Percentiles rank a stretch among this genome's conserved stretches.
These are phyloP conservation scores for Eumerus sabulonum DNA, from an alignment of 2,888 invertebrate genomes.

Conservation along the genomic window DNA sequence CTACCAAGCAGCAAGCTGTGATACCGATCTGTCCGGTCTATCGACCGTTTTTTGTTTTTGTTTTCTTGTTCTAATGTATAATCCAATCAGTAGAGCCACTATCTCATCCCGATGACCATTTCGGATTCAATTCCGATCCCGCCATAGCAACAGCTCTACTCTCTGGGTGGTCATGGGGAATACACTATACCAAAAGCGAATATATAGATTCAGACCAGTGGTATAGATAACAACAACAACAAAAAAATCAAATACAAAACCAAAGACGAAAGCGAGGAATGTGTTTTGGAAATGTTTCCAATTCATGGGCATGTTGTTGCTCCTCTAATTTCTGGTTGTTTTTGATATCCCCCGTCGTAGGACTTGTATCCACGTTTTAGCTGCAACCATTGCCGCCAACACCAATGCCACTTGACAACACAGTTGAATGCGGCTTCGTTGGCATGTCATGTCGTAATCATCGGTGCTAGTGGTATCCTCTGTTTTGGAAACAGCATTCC, in stretches of 20 bases:
- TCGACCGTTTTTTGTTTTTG: slow-evolving; percentile 36
- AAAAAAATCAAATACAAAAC: slow-evolving; percentile 18
- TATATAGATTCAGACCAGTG: slow-evolving; percentile 27
- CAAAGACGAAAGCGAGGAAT: slow-evolving; percentile 34
- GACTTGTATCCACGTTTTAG: slow-evolving; percentile 44
- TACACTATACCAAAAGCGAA: slow-evolving; percentile 25
- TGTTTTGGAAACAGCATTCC: slow-evolving; percentile 59
- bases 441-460: slow-evolving; percentile 66
- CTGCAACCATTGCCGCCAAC: slow-evolving; percentile 32
- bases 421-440: slow-evolving; percentile 64
- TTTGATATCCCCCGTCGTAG: slow-evolving; percentile 55
- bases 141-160: slow-evolving; percentile 9
- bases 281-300: slow-evolving; percentile 65
- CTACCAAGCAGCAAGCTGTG: slow-evolving; percentile 22
- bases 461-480: slow-evolving; percentile 57
- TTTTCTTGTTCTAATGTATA: slow-evolving; percentile 61
- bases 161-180: slow-evolving; percentile 56
- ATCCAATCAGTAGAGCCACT: slow-evolving; percentile 58
- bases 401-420: slow-evolving; percentile 49
- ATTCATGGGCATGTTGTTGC: slow-evolving; percentile 64
- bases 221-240: no score
- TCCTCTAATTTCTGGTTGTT: slow-evolving; percentile 57
- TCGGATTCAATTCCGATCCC: slow-evolving; percentile 7
- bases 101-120: slow-evolving; percentile 57
- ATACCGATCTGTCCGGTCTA: slow-evolving; percentile 54